Conservation (phyloP, 1,140 invertebrate genomes). For the Bombus sibiricus region DNA sequence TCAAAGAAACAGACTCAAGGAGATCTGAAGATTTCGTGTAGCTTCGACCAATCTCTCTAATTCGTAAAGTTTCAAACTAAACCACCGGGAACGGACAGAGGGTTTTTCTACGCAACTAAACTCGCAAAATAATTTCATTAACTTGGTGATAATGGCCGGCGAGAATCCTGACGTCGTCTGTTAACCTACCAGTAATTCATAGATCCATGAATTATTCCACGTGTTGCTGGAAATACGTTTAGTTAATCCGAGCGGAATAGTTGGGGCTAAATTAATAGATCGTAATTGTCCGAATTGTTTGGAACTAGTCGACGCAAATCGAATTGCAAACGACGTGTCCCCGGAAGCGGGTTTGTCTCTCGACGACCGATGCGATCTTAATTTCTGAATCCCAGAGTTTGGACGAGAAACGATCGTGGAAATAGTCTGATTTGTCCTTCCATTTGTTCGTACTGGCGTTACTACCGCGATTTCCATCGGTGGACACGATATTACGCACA, state of each 20-base stretch:
- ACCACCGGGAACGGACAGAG: accelerated
- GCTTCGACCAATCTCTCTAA: no score
- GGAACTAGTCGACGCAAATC: not conserved
- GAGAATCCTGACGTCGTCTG: not conserved
- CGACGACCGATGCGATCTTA: not conserved
- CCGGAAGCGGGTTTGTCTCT: not conserved
- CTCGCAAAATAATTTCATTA: not conserved
- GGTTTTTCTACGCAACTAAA: not conserved
- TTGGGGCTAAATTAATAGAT: slow-evolving; percentile 31
- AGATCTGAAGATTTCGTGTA: not conserved
- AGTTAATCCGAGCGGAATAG: slow-evolving; percentile 12
- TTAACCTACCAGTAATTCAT: slow-evolving; percentile 42
- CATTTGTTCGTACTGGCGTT: not conserved
- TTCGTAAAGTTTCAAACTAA: not conserved
- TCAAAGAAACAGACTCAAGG: not conserved
- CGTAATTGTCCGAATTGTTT: slow-evolving; percentile 28
- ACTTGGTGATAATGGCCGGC: not conserved
- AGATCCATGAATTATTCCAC: slow-evolving; percentile 44
- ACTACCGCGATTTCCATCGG: not conserved
- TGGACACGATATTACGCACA: not conserved
- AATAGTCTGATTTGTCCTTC: not conserved
- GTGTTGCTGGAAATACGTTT: slow-evolving; percentile 43
- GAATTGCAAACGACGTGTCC: not conserved
- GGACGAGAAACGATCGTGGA: not conserved
- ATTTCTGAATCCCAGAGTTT: not conserved